Conservation (phyloP, 2,888 invertebrate genomes). For the Lasioglossum oenotherae region DNA sequence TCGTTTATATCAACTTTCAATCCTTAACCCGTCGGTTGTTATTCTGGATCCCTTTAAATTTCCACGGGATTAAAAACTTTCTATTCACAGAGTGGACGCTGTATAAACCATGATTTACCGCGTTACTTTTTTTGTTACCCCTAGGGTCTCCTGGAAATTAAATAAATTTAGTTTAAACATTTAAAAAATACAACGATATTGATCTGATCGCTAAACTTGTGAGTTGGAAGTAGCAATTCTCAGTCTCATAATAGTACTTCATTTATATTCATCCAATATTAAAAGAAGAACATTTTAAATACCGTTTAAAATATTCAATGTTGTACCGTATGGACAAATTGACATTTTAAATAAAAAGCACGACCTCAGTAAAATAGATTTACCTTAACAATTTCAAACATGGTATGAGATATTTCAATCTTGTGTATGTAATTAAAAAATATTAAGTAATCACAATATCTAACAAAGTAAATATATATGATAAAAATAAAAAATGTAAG, state of each 20-base stretch:
- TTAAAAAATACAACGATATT: not conserved
- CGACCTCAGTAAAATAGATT: not conserved
- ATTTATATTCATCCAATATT: not conserved
- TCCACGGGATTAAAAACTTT: slow-evolving; percentile 12
- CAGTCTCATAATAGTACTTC: not conserved
- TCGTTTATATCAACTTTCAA: slow-evolving; percentile 2
- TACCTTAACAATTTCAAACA: not conserved
- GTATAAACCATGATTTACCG: slow-evolving; percentile 6
- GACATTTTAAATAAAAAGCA: not conserved
- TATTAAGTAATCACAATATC: not conserved
- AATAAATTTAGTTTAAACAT: not conserved
- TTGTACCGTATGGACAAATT: not conserved
- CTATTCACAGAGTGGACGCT: not conserved
- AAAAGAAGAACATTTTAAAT: not conserved
- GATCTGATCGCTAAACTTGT: not conserved
- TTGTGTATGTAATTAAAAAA: not conserved
- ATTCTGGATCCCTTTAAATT: not conserved
- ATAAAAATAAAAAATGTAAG: not conserved
- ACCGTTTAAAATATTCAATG: not conserved
- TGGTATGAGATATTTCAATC: not conserved
- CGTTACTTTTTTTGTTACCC: not conserved
- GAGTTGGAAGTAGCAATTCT: not conserved
- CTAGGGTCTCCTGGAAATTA: not conserved
- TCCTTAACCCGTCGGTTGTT: not conserved
- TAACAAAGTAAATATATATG: not conserved